A percentile compares a stretch with the other conserved stretches of the same genome.
These are phyloP conservation scores for Brachystomella parvula DNA, from an alignment of 1,140 invertebrate species.

Conservation along the genomic window DNA sequence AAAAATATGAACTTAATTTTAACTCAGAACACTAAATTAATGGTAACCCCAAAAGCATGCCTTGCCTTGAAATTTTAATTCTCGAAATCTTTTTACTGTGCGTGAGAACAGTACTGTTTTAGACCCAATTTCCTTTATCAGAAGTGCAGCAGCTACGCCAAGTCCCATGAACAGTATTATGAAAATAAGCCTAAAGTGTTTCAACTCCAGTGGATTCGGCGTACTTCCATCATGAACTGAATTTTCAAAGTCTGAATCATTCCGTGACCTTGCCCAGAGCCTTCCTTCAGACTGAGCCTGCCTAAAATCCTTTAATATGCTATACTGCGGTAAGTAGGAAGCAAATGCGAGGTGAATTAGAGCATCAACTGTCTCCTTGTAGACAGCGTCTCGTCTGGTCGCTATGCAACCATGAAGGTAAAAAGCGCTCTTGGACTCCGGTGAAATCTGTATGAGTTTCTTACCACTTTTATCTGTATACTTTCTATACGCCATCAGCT, in stretches of 20 bases:
- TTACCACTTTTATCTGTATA: neutral
- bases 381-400: neutral
- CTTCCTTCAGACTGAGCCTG: neutral
- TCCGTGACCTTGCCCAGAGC: neutral
- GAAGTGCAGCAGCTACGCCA: neutral
- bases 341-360: neutral
- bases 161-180: neutral
- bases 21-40: no score
- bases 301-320: neutral
- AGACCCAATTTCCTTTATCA: no score
- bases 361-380: neutral
- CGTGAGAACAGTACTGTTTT: no score
- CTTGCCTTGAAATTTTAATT: no score
- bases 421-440: neutral
- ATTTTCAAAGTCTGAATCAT: neutral
- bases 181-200: neutral
- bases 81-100: no score
- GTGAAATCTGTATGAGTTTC: neutral
- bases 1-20: no score
- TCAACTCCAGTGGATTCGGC: neutral
- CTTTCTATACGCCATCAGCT: neutral
- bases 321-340: neutral
- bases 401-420: conserved; percentile 1
- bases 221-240: neutral
- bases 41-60: no score